Conservation (phyloP, 2,797 vertebrate genomes). For the Manis javanica region DNA sequence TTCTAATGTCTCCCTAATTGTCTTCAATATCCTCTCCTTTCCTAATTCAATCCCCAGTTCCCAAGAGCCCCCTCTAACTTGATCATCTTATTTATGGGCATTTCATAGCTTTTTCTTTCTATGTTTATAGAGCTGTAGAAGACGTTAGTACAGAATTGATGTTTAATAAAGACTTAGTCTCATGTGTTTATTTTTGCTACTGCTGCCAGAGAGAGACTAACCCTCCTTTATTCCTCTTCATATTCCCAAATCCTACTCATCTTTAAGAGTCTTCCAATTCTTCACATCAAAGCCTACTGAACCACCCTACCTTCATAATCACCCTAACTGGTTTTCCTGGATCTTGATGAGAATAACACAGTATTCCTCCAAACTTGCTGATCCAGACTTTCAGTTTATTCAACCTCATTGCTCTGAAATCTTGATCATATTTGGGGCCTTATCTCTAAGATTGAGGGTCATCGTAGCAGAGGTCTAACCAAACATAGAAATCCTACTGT, state of each 20-base stretch:
- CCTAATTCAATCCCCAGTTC: background rate
- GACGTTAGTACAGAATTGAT: background rate
- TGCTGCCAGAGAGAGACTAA: background rate
- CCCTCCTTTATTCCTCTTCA: background rate
- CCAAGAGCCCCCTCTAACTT: background rate
- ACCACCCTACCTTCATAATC: background rate
- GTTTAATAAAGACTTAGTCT: background rate
- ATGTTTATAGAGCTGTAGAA: background rate
- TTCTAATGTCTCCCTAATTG: background rate
- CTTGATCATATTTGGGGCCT: background rate
- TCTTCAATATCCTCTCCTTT: background rate
- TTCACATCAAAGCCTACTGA: background rate
- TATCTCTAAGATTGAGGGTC: background rate
- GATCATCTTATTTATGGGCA: background rate
- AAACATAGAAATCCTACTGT: background rate
- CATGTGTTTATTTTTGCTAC: background rate
- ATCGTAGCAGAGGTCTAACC: background rate
- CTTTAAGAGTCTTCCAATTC: background rate
- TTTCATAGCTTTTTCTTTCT: background rate
- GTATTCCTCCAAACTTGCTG: background rate
- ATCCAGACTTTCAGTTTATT: background rate
- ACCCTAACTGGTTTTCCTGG: background rate
- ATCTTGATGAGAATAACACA: background rate
- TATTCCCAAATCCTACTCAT: background rate
- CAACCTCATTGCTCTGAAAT: background rate